Base-by-base conservation (phyloP, 2,888 invertebrate species). In the Belgica antarctica region DNA sequence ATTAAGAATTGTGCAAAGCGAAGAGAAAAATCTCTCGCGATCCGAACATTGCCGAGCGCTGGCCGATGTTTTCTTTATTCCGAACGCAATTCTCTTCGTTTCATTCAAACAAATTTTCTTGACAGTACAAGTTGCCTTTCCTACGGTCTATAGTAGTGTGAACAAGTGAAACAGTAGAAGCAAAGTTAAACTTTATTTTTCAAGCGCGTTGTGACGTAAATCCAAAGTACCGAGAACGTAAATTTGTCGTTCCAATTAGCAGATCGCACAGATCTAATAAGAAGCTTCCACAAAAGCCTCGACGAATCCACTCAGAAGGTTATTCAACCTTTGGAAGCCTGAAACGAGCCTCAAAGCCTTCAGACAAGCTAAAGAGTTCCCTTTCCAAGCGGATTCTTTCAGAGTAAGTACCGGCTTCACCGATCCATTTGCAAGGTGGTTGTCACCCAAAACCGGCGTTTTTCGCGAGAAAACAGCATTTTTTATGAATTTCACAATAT, bases 401-500 rank as follows among this genome's bases (percentile, higher is more conserved):
- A 52, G 52, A 52, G 52, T 52, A 52, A 52, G 52, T 52, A 7
- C 12, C 52, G 17, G n/a, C n/a, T 5, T 41, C n/a, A 31, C 31
- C 10, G 31, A 31, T 41, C 3, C 12, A 41, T 15, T n/a, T 41
- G 15, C 4, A 41, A 10, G n/a, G n/a, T n/a, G 15, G 15, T n/a
- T 41, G 12, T 15, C 41, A 41, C 3, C 41, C 3, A 41, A 41
- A n/a, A n/a, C 41, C 41, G 41, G 41, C 41, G 5, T 41, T n/a
- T 41, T 5, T 41, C 41, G 2, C 15, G 41, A 12, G 2, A 41
- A 41, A 41, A 41, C 41, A n/a, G 3, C 3, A n/a, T 5, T 15
- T n/a, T 15, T 34, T 3, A 52, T 19, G 65, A 36, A 65, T 65
- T 65, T 65, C 65, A 65, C 19, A 65, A 65, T 25, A 25, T 65